Percentiles rank a stretch among this genome's conserved stretches.
Conservation (phyloP, 2,113 vertebrate species). For the Plecturocebus donacophilus region DNA sequence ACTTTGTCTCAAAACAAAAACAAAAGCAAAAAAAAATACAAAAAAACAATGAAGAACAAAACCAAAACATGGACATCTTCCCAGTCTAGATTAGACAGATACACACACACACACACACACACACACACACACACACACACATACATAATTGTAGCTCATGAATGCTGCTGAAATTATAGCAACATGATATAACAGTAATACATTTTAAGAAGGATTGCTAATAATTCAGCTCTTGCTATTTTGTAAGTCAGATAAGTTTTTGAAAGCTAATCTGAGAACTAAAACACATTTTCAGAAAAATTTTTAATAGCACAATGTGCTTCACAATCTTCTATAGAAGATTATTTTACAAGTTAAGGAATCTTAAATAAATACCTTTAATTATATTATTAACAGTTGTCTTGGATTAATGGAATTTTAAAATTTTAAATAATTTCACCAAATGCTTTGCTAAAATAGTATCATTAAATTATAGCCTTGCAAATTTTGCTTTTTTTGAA, state of each 20-base stretch:
- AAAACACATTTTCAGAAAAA: not conserved
- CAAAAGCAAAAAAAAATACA: too few relatives aligned
- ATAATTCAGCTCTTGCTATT: not conserved
- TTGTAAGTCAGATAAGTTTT: not conserved
- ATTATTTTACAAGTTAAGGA: not conserved
- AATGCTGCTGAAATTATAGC: not conserved
- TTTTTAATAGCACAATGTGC: not conserved
- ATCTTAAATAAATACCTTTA: not conserved
- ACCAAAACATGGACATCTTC: not conserved
- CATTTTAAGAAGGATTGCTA: not conserved
- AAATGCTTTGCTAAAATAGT: not conserved
- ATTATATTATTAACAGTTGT: not conserved
- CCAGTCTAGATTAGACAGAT: not conserved
- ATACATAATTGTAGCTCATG: not conserved
- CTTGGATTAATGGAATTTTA: not conserved
- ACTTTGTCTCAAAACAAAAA: too few relatives aligned
- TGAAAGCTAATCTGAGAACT: not conserved
- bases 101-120: not conserved
- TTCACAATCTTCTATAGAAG: not conserved
- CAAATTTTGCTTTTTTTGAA: not conserved
- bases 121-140: not conserved
- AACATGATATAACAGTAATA: not conserved
- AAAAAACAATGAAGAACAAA: conserved; percentile 1
- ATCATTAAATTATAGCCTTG: not conserved
- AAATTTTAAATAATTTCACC: not conserved